Evolutionary conservation across 2,888 invertebrate genomes (phyloP).

Genomic region (Philhelius pedissequus): DNA sequence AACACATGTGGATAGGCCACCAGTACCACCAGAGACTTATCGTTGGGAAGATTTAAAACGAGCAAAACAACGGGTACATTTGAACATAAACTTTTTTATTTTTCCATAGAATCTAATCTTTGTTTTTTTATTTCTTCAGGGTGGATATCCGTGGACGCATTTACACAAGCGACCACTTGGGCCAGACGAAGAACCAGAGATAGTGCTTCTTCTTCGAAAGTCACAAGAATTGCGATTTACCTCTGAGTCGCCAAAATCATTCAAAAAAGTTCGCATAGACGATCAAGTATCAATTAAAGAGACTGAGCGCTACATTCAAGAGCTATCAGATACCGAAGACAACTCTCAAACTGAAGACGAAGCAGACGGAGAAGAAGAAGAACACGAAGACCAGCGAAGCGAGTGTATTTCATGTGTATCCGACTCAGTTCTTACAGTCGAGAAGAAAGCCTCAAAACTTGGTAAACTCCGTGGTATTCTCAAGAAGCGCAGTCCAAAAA

Average conservation of each 20-base stretch:
- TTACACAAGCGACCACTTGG: conserved; percentile 84
- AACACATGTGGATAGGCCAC: conserved; percentile 79
- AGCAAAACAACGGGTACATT: conserved; percentile 81
- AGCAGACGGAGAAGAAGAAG: conserved; percentile 71
- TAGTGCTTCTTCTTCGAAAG: conserved; percentile 76
- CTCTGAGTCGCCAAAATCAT: conserved; percentile 78
- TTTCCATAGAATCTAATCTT: not conserved
- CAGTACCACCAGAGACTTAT: conserved; percentile 87
- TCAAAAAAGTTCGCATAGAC: conserved; percentile 78
- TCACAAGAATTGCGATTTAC: conserved; percentile 76
- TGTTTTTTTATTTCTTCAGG: conserved; percentile 75
- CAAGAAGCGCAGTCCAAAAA: conserved; percentile 79
- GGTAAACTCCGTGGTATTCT: conserved; percentile 80
- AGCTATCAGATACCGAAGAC: conserved; percentile 76
- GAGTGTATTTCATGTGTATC: conserved; percentile 77
- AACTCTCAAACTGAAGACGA: conserved; percentile 68
- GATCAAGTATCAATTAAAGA: conserved; percentile 78
- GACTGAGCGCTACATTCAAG: conserved; percentile 78
- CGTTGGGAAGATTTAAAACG: conserved; percentile 89
- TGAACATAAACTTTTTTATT: not conserved
- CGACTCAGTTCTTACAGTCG: conserved; percentile 76
- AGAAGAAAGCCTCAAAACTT: conserved; percentile 73
- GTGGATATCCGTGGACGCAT: conserved; percentile 91
- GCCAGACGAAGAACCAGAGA: conserved; percentile 78
- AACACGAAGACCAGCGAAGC: conserved; percentile 73